These are phyloP conservation scores for Platynereis dumerilii DNA, from an alignment of 2,888 invertebrate genomes.

Conservation along the genomic window DNA sequence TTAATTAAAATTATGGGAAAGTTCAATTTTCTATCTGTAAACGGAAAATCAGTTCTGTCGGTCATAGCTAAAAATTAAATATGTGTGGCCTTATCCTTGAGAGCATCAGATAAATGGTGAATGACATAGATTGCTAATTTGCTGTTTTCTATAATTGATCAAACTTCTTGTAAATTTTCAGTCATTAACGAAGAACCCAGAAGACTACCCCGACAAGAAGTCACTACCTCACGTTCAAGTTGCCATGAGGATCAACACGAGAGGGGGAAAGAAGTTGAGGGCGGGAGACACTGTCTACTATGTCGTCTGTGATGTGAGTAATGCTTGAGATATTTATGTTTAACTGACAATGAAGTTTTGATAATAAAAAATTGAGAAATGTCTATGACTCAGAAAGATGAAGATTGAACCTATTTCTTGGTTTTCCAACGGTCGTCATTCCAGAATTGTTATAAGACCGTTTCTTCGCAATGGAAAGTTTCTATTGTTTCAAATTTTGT, in stretches of 20 bases:
- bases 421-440: no score
- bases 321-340: neutral
- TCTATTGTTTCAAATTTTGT: conserved; percentile 1
- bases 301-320: conserved; percentile 82
- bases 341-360: neutral
- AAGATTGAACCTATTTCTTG: neutral
- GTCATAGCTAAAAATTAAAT: no score
- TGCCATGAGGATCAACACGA: conserved; percentile 83
- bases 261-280: conserved; percentile 77
- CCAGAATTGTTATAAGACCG: no score
- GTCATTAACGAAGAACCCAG: conserved; percentile 92
- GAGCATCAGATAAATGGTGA: no score
- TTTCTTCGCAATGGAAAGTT: no score
- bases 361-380: neutral
- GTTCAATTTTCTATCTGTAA: no score
- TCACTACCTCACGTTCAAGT: conserved; percentile 88
- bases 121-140: no score
- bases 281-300: conserved; percentile 96
- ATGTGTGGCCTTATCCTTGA: no score
- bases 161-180: no score
- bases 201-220: conserved; percentile 85
- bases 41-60: no score
- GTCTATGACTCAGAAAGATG: neutral
- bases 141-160: no score
- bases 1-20: no score